Evolutionary conservation across 2,113 vertebrate genomes (phyloP), one percentile per base, ranked within the genome.

Genomic region (Phylloscopus whistleri): DNA sequence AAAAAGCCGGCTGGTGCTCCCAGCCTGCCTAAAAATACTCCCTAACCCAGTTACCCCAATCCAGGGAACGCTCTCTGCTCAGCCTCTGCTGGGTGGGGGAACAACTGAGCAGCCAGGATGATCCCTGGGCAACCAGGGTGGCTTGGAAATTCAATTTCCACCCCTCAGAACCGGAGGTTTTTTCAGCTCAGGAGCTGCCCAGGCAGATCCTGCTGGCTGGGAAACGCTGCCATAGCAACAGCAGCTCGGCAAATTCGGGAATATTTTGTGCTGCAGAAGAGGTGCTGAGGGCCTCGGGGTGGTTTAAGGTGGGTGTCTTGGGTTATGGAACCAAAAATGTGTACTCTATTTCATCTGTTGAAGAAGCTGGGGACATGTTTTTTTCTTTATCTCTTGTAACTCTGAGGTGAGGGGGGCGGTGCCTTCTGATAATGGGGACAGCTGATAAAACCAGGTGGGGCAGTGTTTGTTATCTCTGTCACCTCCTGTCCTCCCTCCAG

Each of bases 1-100:
- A 87, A 94, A 90, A 91, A 86, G 7, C 60, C 8, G 0, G 67
- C 13, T 72, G 26, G 15, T 81, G 43, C 7, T 16, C 46, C 16
- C 39, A 75, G 73, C 60, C 52, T 12, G 28, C 83, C 95, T 93
- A 94, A 95, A 96, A 94, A 95, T 82, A 52, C 17, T 88, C 80
- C 9, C 80, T 89, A 94, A 91, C 91, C 87, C 96, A 92, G 53
- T 87, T 92, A 55, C 94, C 96, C 70, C 86, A 19, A 41, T 78
- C 18, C 79, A 27, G 59, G 12, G 39, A 81, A 43, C 0, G 11
- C 37, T 6, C 53, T 63, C 84, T 41, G 81, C 87, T 52, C 66
- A 52, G 21, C 49, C 51, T 17, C 11, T 18, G 30, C 56, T 11
- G 3, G 2, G 3, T 1, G 30, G 55, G 19, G 44, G 52, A 13